Evolutionary conservation across 2,797 vertebrate genomes (phyloP).

Genomic region (Myotis findleyi): DNA sequence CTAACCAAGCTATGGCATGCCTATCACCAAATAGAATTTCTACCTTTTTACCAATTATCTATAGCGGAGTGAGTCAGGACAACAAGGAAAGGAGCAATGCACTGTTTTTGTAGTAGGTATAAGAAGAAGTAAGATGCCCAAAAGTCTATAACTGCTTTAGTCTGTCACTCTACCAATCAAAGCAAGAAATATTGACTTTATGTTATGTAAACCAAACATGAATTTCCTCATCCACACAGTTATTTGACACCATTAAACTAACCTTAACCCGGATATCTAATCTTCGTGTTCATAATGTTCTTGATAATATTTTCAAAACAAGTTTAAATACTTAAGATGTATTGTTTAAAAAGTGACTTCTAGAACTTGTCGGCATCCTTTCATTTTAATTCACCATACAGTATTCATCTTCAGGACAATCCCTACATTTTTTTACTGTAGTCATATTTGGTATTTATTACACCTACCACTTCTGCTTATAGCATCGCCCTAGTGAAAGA

Average conservation of each 20-base stretch:
- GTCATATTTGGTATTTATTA: neutral
- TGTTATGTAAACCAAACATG: neutral
- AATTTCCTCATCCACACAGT: neutral
- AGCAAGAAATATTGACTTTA: neutral
- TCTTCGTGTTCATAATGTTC: neutral
- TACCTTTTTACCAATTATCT: neutral
- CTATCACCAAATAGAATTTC: neutral
- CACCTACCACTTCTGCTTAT: neutral
- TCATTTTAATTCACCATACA: neutral
- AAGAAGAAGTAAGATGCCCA: neutral
- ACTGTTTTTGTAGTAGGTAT: neutral
- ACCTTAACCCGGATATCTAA: neutral
- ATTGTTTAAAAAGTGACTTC: neutral
- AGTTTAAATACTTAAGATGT: neutral
- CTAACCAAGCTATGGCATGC: neutral
- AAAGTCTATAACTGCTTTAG: neutral
- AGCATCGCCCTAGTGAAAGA: neutral
- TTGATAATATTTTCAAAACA: constrained; percentile 10
- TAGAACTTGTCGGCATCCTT: neutral
- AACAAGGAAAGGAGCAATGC: neutral
- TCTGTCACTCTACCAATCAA: neutral
- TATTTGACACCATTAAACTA: neutral
- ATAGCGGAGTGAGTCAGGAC: neutral
- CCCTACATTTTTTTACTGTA: neutral
- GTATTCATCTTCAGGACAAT: neutral